These are phyloP conservation scores for Hemistola chrysoprasaria DNA, from an alignment of 2,888 invertebrate species.

Conservation along the genomic window DNA sequence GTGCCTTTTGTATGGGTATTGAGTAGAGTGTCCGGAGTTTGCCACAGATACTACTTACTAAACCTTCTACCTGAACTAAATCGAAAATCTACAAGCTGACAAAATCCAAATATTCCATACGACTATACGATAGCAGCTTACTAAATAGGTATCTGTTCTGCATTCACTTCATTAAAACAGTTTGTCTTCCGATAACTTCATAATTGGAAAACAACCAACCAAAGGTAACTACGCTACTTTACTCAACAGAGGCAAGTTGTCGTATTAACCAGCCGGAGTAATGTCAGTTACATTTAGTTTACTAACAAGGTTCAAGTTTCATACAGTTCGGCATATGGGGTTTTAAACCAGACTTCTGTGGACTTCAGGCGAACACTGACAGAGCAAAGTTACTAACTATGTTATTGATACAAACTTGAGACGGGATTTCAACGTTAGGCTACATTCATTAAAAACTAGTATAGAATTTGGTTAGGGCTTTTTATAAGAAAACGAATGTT, in stretches of 20 bases:
- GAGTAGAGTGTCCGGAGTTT: too few species aligned
- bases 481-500: too few species aligned
- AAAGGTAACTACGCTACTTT: conserved; percentile 17
- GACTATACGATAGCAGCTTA: too few species aligned
- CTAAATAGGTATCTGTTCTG: too few species aligned
- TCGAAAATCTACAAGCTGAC: too few species aligned
- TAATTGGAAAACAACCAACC: neutral
- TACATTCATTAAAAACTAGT: neutral
- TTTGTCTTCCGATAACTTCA: too few species aligned
- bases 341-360: conserved; percentile 37
- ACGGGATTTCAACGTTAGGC: conserved; percentile 11
- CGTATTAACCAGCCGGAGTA: conserved; percentile 26
- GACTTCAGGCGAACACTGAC: conserved; percentile 41
- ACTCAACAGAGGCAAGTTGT: conserved; percentile 18
- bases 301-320: conserved; percentile 48
- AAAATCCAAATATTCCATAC: too few species aligned
- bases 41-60: too few species aligned
- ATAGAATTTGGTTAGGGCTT: too few species aligned
- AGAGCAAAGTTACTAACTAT: conserved; percentile 43
- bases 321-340: conserved; percentile 48
- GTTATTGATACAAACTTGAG: conserved; percentile 46
- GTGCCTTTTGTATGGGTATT: too few species aligned
- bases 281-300: conserved; percentile 48
- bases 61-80: too few species aligned
- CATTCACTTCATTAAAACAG: too few species aligned